Percentiles rank a stretch among this genome's conserved stretches.
These are phyloP conservation scores for Coryphaenoides rupestris DNA, from an alignment of 2,113 vertebrate species.

Conservation along the genomic window DNA sequence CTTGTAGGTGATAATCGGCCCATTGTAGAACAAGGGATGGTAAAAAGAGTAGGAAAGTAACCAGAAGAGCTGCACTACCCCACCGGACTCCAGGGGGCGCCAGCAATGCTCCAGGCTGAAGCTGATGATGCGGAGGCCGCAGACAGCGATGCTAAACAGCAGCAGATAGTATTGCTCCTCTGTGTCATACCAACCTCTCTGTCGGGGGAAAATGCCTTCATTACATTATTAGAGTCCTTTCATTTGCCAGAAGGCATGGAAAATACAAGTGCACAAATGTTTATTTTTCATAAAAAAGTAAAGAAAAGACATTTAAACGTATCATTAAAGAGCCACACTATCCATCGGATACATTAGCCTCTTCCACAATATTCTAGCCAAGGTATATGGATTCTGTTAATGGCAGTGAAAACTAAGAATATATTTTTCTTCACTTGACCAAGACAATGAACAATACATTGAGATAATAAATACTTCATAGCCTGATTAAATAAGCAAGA, in stretches of 20 bases:
- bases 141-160: slow-evolving; percentile 87
- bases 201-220: slow-evolving; percentile 26
- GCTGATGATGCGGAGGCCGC: slow-evolving; percentile 88
- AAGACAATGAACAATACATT: no score
- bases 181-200: slow-evolving; percentile 87
- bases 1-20: slow-evolving; percentile 84
- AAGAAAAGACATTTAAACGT: background rate
- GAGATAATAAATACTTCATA: no score
- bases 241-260: no score
- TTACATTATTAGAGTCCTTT: no score
- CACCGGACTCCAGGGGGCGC: slow-evolving; percentile 52
- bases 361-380: no score
- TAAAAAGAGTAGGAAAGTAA: slow-evolving; percentile 90
- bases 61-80: slow-evolving; percentile 74
- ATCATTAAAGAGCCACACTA: background rate
- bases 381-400: no score
- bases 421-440: no score
- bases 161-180: slow-evolving; percentile 88
- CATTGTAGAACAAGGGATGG: slow-evolving; percentile 93
- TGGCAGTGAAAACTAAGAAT: no score
- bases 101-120: slow-evolving; percentile 88
- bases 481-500: no score
- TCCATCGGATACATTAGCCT: no score
- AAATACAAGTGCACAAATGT: background rate
- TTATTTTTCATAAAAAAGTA: background rate